These are phyloP conservation scores for Dunckerocampus dactyliophorus DNA, from an alignment of 2,113 vertebrate genomes.

Conservation along the genomic window DNA sequence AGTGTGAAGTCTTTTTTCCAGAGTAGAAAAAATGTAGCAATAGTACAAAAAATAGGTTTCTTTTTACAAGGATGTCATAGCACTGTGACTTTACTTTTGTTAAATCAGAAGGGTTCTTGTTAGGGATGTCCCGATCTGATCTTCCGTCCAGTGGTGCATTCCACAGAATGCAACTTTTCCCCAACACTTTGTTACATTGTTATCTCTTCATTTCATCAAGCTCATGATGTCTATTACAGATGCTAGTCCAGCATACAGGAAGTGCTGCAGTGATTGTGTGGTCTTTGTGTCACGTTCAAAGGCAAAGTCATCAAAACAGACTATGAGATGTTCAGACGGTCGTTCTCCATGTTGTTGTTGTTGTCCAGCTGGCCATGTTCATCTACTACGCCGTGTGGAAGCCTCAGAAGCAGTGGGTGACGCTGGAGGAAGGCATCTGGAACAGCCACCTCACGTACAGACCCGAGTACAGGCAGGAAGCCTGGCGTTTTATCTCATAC, in stretches of 20 bases:
- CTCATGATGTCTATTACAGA: background rate
- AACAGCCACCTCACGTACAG: conserved; percentile 80
- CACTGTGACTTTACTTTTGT: too few relatives aligned
- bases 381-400: conserved; percentile 90
- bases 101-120: too few relatives aligned
- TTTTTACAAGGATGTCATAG: too few relatives aligned
- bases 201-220: too few relatives aligned
- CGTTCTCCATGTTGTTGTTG: background rate
- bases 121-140: too few relatives aligned
- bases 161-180: too few relatives aligned
- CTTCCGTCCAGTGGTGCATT: too few relatives aligned
- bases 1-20: too few relatives aligned
- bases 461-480: conserved; percentile 72
- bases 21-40: too few relatives aligned
- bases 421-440: conserved; percentile 76
- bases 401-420: conserved; percentile 88
- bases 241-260: background rate
- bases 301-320: too few relatives aligned
- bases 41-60: too few relatives aligned
- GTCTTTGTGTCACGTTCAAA: background rate
- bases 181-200: too few relatives aligned
- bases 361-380: conserved; percentile 78
- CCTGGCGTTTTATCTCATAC: conserved; percentile 88
- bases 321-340: background rate
- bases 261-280: background rate